Conservation (phyloP, 2,888 invertebrate species). For the Tetragonisca angustula region DNA sequence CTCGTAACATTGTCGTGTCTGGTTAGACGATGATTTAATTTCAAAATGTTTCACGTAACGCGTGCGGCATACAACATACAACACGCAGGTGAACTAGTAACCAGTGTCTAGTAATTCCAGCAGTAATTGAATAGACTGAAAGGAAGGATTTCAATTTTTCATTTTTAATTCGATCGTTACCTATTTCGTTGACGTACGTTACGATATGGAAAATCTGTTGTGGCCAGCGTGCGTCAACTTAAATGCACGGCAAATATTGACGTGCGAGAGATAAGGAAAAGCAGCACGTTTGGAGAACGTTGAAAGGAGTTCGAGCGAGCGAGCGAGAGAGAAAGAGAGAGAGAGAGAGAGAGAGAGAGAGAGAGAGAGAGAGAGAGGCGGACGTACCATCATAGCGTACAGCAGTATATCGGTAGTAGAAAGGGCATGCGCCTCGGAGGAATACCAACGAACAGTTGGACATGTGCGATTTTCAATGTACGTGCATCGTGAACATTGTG, state of each 20-base stretch:
- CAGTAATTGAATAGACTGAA: not conserved
- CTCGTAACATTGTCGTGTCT: not conserved
- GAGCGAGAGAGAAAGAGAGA: too few species aligned
- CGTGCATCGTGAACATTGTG: conserved; percentile 1
- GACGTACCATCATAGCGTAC: too few species aligned
- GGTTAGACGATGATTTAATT: not conserved
- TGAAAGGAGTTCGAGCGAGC: conserved; percentile 17
- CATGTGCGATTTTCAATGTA: conserved; percentile 41
- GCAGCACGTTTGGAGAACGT: conserved; percentile 27
- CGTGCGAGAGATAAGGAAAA: conserved; percentile 26
- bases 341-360: too few species aligned
- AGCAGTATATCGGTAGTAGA: not conserved
- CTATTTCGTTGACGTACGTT: not conserved
- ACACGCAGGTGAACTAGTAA: too few species aligned
- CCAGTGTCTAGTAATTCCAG: too few species aligned
- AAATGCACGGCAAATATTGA: conserved; percentile 42
- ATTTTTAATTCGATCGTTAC: not conserved
- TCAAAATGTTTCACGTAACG: not conserved
- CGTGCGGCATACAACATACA: not conserved
- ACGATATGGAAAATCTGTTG: not conserved
- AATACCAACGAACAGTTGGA: not conserved
- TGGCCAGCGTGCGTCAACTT: not conserved
- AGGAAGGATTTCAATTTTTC: not conserved
- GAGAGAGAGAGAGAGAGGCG: not conserved
- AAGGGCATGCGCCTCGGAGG: conserved; percentile 23